Percentiles rank a stretch among this genome's conserved stretches.
Conservation (phyloP, 1,140 invertebrate genomes). For the Dendroctonus valens region DNA sequence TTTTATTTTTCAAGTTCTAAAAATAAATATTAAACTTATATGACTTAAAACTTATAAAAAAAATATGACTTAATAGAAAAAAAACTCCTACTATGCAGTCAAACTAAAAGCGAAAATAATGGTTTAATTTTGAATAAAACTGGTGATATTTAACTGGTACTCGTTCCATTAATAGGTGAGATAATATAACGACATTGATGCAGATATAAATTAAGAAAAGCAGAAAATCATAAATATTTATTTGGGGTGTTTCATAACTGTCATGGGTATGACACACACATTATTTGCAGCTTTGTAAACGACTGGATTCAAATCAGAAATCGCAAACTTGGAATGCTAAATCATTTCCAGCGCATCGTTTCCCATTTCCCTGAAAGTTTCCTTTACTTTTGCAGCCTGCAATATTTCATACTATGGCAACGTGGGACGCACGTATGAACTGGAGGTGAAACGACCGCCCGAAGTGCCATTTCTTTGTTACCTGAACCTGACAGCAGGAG, state of each 20-base stretch:
- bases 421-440: slow-evolving; percentile 73
- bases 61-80: too few relatives aligned
- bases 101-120: too few relatives aligned
- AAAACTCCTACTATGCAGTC: too few relatives aligned
- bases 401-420: slow-evolving; percentile 80
- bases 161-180: too few relatives aligned
- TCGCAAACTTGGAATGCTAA: slow-evolving; percentile 14
- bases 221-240: too few relatives aligned
- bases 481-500: slow-evolving; percentile 75
- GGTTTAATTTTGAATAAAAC: too few relatives aligned
- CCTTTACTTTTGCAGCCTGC: slow-evolving; percentile 63
- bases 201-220: too few relatives aligned
- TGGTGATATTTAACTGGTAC: too few relatives aligned
- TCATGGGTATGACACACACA: not conserved
- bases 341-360: slow-evolving; percentile 11
- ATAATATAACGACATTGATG: too few relatives aligned
- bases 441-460: slow-evolving; percentile 70
- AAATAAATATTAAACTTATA: too few relatives aligned
- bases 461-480: slow-evolving; percentile 76
- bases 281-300: not conserved
- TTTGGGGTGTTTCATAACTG: not conserved
- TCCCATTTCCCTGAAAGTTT: slow-evolving; percentile 14
- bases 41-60: too few relatives aligned
- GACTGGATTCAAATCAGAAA: slow-evolving; percentile 10
- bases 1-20: too few relatives aligned